Evolutionary conservation across 2,888 invertebrate genomes (phyloP), one percentile per base, ranked within the genome.

Genomic region (Eulithis prunata): DNA sequence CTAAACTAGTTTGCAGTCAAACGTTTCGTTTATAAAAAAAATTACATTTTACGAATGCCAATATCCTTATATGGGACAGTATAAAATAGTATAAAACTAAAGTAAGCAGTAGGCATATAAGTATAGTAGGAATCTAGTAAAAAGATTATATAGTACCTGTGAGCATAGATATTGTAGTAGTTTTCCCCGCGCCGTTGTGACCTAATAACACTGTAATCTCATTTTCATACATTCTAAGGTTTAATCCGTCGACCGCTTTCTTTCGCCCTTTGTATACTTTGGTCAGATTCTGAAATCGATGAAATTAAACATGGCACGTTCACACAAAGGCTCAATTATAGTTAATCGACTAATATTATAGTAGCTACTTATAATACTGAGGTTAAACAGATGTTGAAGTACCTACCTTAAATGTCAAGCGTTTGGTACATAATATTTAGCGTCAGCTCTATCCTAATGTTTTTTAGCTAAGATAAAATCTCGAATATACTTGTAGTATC

Each of bases 91-190:
- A 32, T 32, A 6, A 32, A 32, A 32, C 32, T 5, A 32, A 32
- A 32, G 0, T 32, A 32, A 32, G 32, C 32, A 21, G 21, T 21
- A 21, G 21, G 21, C 21, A 21, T 32, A 5, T 32, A 32, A 6
- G 32, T 32, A 32, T 32, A 32, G 32, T 32, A 5, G 32, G 3
- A 32, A 5, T 5, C 41, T 41, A 41, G 8, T 41, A 41, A 41
- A 41, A 41, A 41, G 38, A 38, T 8, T 8, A 38, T 3, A 38
- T 38, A 56, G 75, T 80, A 95, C 95, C 98, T 63, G 98, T 98
- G 54, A 98, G 89, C 96, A 98, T 98, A 0, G 97, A 97, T 95
- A 98, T 98, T 0, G 98, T 98, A 0, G 98, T 98, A 0, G 98
- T 98, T 93, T 98, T 98, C 12, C 98, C 98, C 53, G 98, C 98